These are phyloP conservation scores for Glyptemys insculpta DNA, from an alignment of 2,797 vertebrate genomes.

Conservation along the genomic window DNA sequence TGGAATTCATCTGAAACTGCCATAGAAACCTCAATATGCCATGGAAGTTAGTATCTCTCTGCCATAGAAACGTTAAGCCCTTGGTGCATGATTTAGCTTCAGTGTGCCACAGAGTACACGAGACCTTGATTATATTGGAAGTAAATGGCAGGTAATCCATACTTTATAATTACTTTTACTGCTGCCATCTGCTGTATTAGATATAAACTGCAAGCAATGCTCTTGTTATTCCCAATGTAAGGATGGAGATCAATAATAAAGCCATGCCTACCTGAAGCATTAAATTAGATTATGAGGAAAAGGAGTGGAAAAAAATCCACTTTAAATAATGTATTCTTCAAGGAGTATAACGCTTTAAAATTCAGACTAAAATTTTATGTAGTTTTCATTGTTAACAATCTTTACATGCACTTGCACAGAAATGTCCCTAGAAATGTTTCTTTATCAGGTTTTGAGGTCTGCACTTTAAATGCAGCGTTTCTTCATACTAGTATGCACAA, in stretches of 20 bases:
- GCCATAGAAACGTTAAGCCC: neutral
- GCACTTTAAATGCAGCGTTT: neutral
- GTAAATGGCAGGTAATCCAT: constrained; percentile 7
- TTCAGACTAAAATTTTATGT: constrained; percentile 2
- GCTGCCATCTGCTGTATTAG: constrained; percentile 75
- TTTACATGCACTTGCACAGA: neutral
- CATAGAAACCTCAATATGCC: neutral
- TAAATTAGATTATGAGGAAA: constrained; percentile 18
- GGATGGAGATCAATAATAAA: neutral
- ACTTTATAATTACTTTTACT: constrained; percentile 59
- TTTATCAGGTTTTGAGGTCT: neutral
- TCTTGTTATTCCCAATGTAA: constrained; percentile 1
- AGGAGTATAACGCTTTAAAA: constrained; percentile 30
- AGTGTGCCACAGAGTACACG: neutral
- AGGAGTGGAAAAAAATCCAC: constrained; percentile 27
- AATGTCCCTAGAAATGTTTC: constrained; percentile 26
- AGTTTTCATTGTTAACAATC: constrained; percentile 29
- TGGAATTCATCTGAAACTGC: neutral
- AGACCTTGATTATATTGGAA: neutral
- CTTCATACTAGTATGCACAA: neutral
- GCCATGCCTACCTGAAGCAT: neutral
- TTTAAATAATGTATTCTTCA: constrained; percentile 28
- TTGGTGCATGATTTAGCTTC: neutral
- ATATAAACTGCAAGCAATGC: constrained; percentile 48
- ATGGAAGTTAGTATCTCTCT: neutral